These are phyloP conservation scores for Watsonalla binaria DNA, from an alignment of 2,888 invertebrate species.

Conservation along the genomic window DNA sequence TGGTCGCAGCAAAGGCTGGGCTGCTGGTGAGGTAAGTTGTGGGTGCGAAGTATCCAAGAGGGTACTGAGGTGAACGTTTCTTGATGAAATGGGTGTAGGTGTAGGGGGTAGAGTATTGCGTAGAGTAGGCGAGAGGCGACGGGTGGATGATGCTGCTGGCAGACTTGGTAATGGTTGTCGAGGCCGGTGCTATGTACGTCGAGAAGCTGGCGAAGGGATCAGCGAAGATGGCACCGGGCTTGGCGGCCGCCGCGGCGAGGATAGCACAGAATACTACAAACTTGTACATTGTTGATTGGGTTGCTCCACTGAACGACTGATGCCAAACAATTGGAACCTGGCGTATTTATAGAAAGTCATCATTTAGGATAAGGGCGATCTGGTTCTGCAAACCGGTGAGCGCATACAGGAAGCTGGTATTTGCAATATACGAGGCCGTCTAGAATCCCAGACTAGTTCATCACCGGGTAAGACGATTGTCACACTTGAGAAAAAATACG, in stretches of 20 bases:
- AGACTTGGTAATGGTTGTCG: not conserved
- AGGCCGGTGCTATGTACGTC: not conserved
- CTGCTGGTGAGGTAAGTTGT: not conserved
- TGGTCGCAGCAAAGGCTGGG: not conserved
- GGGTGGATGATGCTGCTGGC: conserved; percentile 1
- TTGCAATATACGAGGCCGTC: not conserved
- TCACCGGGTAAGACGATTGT: not conserved
- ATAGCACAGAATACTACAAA: not conserved
- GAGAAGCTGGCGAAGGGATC: not conserved
- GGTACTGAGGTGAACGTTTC: not conserved
- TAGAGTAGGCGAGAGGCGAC: not conserved
- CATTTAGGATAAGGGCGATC: not conserved
- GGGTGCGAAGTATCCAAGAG: not conserved
- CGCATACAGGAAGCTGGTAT: not conserved
- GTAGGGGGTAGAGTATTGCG: not conserved
- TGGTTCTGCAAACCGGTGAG: not conserved
- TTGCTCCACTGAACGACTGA: not conserved
- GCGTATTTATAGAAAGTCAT: not conserved
- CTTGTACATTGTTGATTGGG: not conserved
- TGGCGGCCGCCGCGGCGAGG: not conserved
- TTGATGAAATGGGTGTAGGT: not conserved
- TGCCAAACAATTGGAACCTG: not conserved
- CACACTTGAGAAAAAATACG: not conserved
- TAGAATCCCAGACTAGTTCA: not conserved
- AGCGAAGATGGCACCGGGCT: not conserved